These are phyloP conservation scores for Serripes groenlandicus DNA, from an alignment of 2,888 invertebrate genomes.

Conservation along the genomic window DNA sequence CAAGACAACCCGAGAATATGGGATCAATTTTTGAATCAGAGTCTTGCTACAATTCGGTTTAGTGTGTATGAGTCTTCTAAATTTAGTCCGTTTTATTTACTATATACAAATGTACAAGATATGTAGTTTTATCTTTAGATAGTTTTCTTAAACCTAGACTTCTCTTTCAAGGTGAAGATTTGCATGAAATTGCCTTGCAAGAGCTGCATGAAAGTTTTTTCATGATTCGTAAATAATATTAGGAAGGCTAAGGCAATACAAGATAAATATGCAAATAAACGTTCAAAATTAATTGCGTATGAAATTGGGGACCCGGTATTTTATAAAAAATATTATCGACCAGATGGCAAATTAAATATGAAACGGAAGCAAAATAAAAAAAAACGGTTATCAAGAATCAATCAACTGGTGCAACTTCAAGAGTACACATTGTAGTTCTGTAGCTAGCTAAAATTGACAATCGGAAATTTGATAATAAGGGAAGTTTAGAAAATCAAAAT, in stretches of 20 bases:
- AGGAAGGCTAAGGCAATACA: slow-evolving; percentile 34
- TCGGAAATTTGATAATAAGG: no score
- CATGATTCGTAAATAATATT: slow-evolving; percentile 27
- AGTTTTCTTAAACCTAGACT: slow-evolving; percentile 13
- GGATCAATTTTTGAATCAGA: slow-evolving; percentile 18
- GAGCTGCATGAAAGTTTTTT: slow-evolving; percentile 53
- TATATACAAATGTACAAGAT: slow-evolving; percentile 6
- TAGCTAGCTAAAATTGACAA: no score
- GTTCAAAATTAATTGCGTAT: no score
- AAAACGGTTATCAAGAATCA: no score
- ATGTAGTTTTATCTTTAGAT: slow-evolving; percentile 15
- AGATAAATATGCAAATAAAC: no score
- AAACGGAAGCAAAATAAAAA: no score
- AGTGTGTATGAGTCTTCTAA: slow-evolving; percentile 17
- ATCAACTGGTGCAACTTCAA: no score
- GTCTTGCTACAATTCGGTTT: slow-evolving; percentile 20
- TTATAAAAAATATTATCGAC: no score
- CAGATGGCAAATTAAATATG: no score
- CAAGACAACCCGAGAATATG: slow-evolving; percentile 6
- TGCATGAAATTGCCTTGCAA: slow-evolving; percentile 43
- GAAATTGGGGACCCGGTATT: no score
- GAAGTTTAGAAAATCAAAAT: no score
- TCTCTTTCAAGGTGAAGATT: slow-evolving; percentile 14
- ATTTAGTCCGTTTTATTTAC: slow-evolving; percentile 3
- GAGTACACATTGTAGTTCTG: no score